Evolutionary conservation across 2,113 vertebrate species (phyloP).

Genomic region (Vicugna pacos): DNA sequence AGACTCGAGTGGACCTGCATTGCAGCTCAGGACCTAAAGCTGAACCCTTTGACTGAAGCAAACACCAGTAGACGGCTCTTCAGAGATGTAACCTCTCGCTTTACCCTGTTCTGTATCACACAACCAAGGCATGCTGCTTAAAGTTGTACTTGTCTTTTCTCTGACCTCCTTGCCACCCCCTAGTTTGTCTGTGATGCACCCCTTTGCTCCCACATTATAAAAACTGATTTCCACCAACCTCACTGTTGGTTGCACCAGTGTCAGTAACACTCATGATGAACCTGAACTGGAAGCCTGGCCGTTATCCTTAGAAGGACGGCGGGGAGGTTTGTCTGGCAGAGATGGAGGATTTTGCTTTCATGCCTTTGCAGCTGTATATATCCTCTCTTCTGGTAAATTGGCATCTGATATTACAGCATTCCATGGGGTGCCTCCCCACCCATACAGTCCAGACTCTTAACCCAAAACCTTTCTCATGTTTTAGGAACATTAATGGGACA

Average conservation of each 20-base stretch:
- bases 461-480: not conserved
- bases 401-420: not conserved
- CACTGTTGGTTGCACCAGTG: not conserved
- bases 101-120: too few relatives aligned
- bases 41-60: not conserved
- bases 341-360: not conserved
- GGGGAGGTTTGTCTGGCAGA: not conserved
- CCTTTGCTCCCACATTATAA: not conserved
- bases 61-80: not conserved
- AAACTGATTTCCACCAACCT: too few relatives aligned
- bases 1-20: not conserved
- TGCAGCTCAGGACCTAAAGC: not conserved
- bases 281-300: not conserved
- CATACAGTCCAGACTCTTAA: too few relatives aligned
- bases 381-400: not conserved
- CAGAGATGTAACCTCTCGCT: not conserved
- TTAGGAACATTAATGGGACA: too few relatives aligned
- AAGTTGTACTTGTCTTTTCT: not conserved
- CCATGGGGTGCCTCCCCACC: not conserved
- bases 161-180: not conserved
- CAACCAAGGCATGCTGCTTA: not conserved
- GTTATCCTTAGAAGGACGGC: not conserved
- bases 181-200: not conserved
- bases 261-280: not conserved
- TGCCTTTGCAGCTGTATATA: not conserved